phyloP scores from a whole-genome alignment of 2,113 vertebrate genomes.

The Tragelaphus scriptus region DNA sequence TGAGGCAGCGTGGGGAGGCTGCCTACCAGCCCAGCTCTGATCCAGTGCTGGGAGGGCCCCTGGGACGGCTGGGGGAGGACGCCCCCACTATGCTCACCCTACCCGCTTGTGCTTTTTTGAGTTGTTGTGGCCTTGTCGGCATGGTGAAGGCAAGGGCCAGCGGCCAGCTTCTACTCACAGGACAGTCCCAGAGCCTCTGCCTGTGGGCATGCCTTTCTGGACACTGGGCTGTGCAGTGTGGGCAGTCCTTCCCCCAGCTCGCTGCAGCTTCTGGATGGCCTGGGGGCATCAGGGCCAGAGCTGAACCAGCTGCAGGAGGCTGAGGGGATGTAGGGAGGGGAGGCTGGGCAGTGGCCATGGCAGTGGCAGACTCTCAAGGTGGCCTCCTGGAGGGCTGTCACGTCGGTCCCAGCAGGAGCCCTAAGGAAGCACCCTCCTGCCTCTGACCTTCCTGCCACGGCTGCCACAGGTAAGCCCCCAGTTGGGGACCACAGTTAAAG shows the following conservation, averaged over 20 bases:
- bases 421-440: neutral
- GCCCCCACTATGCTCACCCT: neutral
- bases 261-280: neutral
- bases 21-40: too few species aligned
- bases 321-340: fast-evolving
- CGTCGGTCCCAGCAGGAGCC: fast-evolving
- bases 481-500: too few species aligned
- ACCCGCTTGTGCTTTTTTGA: neutral
- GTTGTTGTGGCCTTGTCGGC: neutral
- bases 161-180: neutral
- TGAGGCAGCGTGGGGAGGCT: fast-evolving
- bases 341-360: neutral
- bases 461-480: neutral
- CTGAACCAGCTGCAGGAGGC: neutral
- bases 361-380: neutral
- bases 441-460: fast-evolving
- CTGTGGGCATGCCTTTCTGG: fast-evolving
- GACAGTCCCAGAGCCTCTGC: neutral
- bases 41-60: too few species aligned
- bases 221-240: fast-evolving
- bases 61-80: neutral
- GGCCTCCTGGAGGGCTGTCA: neutral
- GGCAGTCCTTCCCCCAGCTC: neutral
- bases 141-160: fast-evolving
- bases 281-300: neutral